Percentiles rank a stretch among this genome's conserved stretches.
These are phyloP conservation scores for Hemicordylus capensis DNA, from an alignment of 2,113 vertebrate species.

Conservation along the genomic window DNA sequence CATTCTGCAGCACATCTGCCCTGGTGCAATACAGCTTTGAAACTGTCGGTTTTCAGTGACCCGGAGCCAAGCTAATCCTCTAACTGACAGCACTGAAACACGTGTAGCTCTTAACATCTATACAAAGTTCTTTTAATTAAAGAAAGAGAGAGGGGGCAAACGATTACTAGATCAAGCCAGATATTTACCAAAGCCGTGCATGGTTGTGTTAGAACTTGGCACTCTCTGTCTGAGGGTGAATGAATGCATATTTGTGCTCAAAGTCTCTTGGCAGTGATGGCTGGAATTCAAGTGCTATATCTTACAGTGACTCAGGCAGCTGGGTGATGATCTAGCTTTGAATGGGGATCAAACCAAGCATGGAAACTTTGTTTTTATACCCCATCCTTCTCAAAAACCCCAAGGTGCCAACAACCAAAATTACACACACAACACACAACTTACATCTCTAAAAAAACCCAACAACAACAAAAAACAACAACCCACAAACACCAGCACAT, in stretches of 20 bases:
- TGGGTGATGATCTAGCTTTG: conserved; percentile 34
- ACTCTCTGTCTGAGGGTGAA: neutral
- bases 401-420: no score
- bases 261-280: neutral
- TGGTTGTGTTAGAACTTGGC: rapidly evolving
- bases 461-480: no score
- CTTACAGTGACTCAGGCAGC: neutral
- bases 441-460: no score
- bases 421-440: no score
- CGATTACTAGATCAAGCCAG: neutral
- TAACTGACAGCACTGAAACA: conserved; percentile 7
- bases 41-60: neutral
- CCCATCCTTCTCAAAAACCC: neutral
- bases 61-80: neutral
- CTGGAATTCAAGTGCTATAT: neutral
- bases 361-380: neutral
- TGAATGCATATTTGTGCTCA: neutral
- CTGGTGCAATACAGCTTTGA: neutral
- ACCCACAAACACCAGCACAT: no score
- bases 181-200: neutral
- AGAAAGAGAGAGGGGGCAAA: conserved; percentile 3
- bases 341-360: conserved; percentile 11
- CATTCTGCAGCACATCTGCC: neutral
- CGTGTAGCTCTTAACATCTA: neutral
- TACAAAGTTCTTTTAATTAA: conserved; percentile 13